Evolutionary conservation across 2,888 invertebrate species (phyloP).

Genomic region (Xylocampa areola): DNA sequence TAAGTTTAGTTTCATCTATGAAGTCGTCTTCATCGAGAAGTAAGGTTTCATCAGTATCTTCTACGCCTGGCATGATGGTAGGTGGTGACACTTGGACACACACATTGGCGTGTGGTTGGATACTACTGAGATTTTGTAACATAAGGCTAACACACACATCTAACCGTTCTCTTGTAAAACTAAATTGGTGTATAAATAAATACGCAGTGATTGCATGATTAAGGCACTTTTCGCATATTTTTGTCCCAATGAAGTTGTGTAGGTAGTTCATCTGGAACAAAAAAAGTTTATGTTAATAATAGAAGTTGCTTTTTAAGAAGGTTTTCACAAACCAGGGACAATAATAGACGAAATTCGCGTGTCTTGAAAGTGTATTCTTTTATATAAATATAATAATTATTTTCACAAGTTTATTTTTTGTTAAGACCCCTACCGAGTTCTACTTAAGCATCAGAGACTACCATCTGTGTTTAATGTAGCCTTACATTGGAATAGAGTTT

Average conservation of each 20-base stretch:
- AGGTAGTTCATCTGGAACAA: conserved; percentile 80
- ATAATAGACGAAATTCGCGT: conserved; percentile 41
- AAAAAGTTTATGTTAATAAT: conserved; percentile 55
- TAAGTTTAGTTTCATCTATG: conserved; percentile 67
- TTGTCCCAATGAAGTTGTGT: conserved; percentile 75
- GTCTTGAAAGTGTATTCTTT: too few relatives aligned
- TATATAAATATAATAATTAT: too few relatives aligned
- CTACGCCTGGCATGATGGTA: conserved; percentile 70
- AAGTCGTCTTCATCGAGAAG: conserved; percentile 60
- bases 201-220: conserved; percentile 77
- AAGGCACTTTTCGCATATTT: conserved; percentile 82
- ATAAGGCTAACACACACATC: conserved; percentile 74
- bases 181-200: conserved; percentile 73
- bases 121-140: conserved; percentile 68
- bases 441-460: too few relatives aligned
- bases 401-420: too few relatives aligned
- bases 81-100: conserved; percentile 77
- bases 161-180: conserved; percentile 73
- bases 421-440: too few relatives aligned
- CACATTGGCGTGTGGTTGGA: conserved; percentile 67
- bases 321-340: too few relatives aligned
- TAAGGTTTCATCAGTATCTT: conserved; percentile 64
- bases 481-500: too few relatives aligned
- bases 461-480: too few relatives aligned
- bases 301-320: too few relatives aligned